Base-by-base conservation (phyloP, 53 echinoderm and acorn worm species). In the Actinopyga echinites region DNA sequence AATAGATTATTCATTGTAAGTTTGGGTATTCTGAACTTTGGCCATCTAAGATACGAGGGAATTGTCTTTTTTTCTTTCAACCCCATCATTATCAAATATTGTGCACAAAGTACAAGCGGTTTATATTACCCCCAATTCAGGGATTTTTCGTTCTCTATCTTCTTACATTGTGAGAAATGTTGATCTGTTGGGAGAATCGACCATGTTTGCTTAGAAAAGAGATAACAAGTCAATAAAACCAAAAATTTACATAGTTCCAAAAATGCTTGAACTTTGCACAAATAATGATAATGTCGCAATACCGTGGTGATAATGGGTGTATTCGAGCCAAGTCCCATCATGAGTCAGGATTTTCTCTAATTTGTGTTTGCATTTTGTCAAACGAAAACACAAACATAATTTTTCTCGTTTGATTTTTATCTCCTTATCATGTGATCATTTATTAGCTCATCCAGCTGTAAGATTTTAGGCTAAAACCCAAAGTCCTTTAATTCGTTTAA, bases 201-300 rank as follows among this genome's bases (percentile, higher is more conserved):
- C 40, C 71, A 20, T 71, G 17, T 71, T 71, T 71, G 44, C 37
- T 71, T 22, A 40, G 71, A 71, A 40, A 26, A 44, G 7, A 71
- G 71, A 71, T 71, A 71, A 71, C 71, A 44, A 71, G 71, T 71
- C 71, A 71, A 71, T 71, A 71, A 71, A 71, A 33, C 71, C 71
- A 40, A 71, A 38, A 71, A 71, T 71, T 71, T 40, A 71, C 40
- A 71, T 71, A 38, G 71, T 71, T 42, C 71, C 20, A 24, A 71
- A 71, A 71, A 71, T 71, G 71, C 71, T 71, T 71, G 71, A 71
- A 71, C 71, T 71, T 71, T 71, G 71, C 71, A 71, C 71, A 71
- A 71, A 71, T 71, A 44, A 71, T 71, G 71, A 71, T 71, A 71
- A 71, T 71, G 71, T 71, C 42, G 71, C 20, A 71, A 71, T 49